Base-by-base conservation (phyloP, 2,113 vertebrate species). In the Cynopterus brachyotis region DNA sequence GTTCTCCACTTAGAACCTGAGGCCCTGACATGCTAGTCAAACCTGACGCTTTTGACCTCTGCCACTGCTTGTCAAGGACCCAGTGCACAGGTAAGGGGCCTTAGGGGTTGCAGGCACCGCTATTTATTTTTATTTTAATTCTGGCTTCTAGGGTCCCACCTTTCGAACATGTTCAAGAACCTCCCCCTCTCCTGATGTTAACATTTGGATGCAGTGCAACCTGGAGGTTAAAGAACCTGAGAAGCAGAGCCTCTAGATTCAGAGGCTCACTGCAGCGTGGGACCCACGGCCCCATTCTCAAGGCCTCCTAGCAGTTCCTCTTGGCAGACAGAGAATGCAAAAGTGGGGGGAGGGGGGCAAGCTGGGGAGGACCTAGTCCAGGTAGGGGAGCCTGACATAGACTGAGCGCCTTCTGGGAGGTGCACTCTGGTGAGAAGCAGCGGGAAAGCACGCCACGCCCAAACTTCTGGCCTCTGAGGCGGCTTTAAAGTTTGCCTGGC, bases 221-320 rank as follows among this genome's bases (percentile, higher is more conserved):
- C 67, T 70, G 32, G 76, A 85, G 81, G 66, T 80, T 90, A 66
- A 95, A 94, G 91, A 86, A 64, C 87, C 75, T 69, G 59, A 79
- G 81, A 83, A 88, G 32, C 35, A 90, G 57, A 60, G 17, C 10
- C 37, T 83, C 47, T 69, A 78, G 80, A 70, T 72, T 87, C 37
- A 75, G 73, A 64, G 42, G 26, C 26, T 47, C 89, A 93, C 28
- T 45, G 55, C 30, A 85, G 67, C 24, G 88, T 80, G 55, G 66
- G 60, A 94, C 64, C 70, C 72, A 53, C 20, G 81, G 75, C 37
- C 40, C 22, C 32, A 47, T 26, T 24, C 37, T 59, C 3, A 3
- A 64, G 80, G 37, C 50, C 62, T 37, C 76, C 53, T 42, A 70
- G 64, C 16, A 89, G 32, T 5, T 93, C 88, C 66, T 76, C 19